Evolutionary conservation across 2,113 vertebrate genomes (phyloP).

Genomic region (Cisticola juncidis): DNA sequence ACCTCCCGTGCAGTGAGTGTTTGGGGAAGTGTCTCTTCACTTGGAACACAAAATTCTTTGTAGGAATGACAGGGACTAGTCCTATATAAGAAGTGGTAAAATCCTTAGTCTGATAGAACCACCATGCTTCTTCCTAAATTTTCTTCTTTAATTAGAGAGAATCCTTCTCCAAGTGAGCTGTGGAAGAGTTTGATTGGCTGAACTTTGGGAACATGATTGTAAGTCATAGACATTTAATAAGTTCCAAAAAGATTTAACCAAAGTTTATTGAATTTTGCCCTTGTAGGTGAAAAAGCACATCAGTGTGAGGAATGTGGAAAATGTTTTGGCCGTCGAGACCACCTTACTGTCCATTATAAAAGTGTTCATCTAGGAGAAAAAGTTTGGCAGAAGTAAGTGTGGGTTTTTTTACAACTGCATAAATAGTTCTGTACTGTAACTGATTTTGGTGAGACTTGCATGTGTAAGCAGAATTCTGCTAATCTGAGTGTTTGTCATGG

Average conservation of each 20-base stretch:
- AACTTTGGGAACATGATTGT: neutral
- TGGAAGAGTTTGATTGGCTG: neutral
- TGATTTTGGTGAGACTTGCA: neutral
- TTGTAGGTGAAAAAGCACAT: conserved; percentile 92
- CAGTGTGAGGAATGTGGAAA: conserved; percentile 99
- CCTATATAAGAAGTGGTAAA: neutral
- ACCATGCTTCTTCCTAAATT: neutral
- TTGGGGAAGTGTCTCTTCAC: neutral
- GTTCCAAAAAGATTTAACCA: neutral
- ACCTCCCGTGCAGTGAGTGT: neutral
- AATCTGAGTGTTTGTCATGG: neutral
- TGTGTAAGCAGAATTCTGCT: neutral
- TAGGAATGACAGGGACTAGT: neutral
- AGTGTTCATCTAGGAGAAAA: conserved; percentile 97
- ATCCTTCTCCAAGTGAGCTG: neutral
- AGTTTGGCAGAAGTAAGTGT: conserved; percentile 95
- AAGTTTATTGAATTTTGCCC: neutral
- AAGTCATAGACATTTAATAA: neutral
- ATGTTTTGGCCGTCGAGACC: conserved; percentile 94
- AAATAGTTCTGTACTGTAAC: neutral
- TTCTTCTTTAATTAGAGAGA: neutral
- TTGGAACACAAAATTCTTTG: neutral
- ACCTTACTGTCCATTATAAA: conserved; percentile 95
- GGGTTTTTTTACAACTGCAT: neutral
- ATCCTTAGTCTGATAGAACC: neutral